Evolutionary conservation across 2,797 vertebrate species (phyloP).

Genomic region (Anabas testudineus): DNA sequence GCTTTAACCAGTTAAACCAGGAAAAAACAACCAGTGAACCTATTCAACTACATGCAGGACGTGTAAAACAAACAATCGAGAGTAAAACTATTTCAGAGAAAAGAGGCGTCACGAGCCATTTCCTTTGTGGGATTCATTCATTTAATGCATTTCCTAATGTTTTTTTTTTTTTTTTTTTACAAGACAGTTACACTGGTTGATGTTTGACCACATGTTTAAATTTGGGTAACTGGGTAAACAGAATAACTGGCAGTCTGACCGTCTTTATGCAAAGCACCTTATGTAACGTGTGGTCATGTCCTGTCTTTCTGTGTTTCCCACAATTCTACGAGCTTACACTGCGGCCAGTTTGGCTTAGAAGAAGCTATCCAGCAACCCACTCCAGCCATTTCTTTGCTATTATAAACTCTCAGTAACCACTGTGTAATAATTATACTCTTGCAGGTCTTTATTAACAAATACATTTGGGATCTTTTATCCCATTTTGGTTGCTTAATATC

Average conservation of each 20-base stretch:
- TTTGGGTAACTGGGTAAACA: too few species aligned
- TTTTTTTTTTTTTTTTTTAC: slow-evolving; percentile 19
- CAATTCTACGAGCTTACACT: slow-evolving; percentile 27
- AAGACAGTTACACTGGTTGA: slow-evolving; percentile 18
- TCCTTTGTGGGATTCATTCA: neutral
- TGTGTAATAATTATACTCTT: slow-evolving; percentile 42
- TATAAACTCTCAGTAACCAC: slow-evolving; percentile 49
- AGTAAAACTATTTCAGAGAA: neutral
- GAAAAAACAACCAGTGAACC: neutral
- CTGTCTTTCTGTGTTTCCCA: slow-evolving; percentile 51
- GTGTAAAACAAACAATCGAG: neutral
- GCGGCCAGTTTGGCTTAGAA: slow-evolving; percentile 10
- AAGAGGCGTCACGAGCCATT: neutral
- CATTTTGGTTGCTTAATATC: slow-evolving; percentile 26
- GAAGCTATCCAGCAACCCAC: slow-evolving; percentile 16
- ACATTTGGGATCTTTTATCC: slow-evolving; percentile 37
- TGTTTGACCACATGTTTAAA: slow-evolving; percentile 37
- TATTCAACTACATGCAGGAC: neutral
- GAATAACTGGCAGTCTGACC: slow-evolving; percentile 16
- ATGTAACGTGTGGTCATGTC: slow-evolving; percentile 46
- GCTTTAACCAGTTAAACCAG: neutral
- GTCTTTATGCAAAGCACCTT: slow-evolving; percentile 33
- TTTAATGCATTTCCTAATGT: neutral
- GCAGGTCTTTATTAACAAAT: slow-evolving; percentile 36
- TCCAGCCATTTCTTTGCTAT: slow-evolving; percentile 43